These are phyloP conservation scores for Rhinogobio ventralis DNA, from an alignment of 2,797 vertebrate genomes.

Conservation along the genomic window DNA sequence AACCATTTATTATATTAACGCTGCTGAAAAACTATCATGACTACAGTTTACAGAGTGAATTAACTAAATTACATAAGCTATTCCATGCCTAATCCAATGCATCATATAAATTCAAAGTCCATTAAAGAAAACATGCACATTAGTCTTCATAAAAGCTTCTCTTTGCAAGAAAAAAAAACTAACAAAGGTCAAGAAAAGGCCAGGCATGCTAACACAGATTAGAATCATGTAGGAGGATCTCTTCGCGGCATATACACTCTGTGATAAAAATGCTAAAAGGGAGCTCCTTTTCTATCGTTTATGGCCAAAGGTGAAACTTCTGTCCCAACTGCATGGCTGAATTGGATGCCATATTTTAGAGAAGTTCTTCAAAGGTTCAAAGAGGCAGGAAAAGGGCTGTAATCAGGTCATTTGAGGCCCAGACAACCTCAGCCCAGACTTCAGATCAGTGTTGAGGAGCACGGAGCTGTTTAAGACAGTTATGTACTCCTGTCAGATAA, in stretches of 20 bases:
- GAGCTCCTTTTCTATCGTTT: conserved; percentile 39
- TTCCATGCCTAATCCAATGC: not conserved
- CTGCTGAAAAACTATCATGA: not conserved
- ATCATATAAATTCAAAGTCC: not conserved
- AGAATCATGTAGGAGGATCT: conserved; percentile 46
- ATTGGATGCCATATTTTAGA: conserved; percentile 50
- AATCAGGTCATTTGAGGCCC: conserved; percentile 57
- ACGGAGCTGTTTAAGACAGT: conserved; percentile 61
- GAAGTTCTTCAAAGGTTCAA: conserved; percentile 54
- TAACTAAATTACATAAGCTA: not conserved
- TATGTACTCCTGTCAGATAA: conserved; percentile 60
- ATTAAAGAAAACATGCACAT: not conserved
- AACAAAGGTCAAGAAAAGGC: conserved; percentile 31
- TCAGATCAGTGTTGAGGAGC: conserved; percentile 62
- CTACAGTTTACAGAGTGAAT: not conserved
- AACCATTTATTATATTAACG: not conserved
- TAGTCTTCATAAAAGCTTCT: not conserved
- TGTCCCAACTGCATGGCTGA: conserved; percentile 3
- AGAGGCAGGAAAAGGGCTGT: conserved; percentile 48
- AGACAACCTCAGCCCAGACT: conserved; percentile 55
- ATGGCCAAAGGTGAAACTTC: conserved; percentile 49
- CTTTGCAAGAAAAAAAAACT: conserved; percentile 5
- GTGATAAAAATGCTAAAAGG: conserved; percentile 51
- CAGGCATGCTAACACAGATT: conserved; percentile 27
- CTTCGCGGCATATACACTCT: not conserved